phyloP scores from a whole-genome alignment of 2,888 invertebrate species.

The Pomacea canaliculata region DNA sequence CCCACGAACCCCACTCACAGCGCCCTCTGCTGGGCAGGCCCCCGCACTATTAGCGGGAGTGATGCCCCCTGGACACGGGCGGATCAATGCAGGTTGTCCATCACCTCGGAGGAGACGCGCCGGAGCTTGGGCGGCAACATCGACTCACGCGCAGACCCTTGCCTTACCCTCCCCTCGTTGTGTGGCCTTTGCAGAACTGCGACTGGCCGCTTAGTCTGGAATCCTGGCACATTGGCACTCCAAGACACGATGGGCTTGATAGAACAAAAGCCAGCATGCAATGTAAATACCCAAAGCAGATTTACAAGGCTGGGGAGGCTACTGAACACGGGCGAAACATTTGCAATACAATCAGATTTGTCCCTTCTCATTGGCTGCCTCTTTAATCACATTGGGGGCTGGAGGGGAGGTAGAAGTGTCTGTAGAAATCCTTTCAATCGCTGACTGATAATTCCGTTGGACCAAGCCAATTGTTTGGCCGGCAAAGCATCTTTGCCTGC shows the following conservation, averaged over 20 bases:
- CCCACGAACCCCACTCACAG: too few species aligned
- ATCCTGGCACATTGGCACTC: too few species aligned
- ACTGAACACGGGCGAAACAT: slow-evolving; percentile 5
- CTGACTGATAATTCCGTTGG: slow-evolving; percentile 9
- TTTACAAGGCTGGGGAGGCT: neutral
- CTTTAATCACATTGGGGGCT: slow-evolving; percentile 2
- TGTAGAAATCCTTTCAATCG: slow-evolving; percentile 2
- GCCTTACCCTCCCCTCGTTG: too few species aligned
- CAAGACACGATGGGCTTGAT: neutral
- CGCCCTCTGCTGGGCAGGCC: too few species aligned
- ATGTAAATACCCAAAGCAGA: slow-evolving; percentile 2
- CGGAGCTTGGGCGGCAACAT: too few species aligned
- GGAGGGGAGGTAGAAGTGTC: neutral
- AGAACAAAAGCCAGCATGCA: slow-evolving; percentile 4
- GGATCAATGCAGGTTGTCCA: too few species aligned
- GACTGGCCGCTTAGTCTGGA: too few species aligned
- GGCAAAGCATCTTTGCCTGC: neutral
- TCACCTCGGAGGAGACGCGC: too few species aligned
- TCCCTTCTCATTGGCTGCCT: slow-evolving; percentile 3
- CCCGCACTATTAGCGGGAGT: too few species aligned
- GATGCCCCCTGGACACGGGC: too few species aligned
- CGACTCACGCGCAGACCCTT: too few species aligned
- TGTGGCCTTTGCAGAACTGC: too few species aligned
- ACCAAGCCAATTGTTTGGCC: slow-evolving; percentile 5
- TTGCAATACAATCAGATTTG: slow-evolving; percentile 6